Evolutionary conservation across 2,888 invertebrate species (phyloP), one percentile per base, ranked within the genome.

Genomic region (Colostygia pectinataria): DNA sequence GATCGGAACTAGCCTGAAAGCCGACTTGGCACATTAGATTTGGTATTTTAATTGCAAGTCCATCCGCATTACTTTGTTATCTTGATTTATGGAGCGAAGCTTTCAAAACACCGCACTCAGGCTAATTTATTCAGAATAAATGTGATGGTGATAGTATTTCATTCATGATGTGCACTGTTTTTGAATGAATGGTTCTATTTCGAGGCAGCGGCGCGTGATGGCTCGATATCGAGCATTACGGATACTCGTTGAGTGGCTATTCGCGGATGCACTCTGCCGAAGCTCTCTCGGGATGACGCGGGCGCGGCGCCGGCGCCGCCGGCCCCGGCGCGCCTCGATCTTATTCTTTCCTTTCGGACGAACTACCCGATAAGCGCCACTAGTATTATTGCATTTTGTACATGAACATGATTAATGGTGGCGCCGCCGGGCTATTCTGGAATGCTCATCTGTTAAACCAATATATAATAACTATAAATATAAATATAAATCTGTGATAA

Each of bases 61-160:
- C 77, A 85, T 87, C 80, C 79, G 79, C 84, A 87, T 87, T 80
- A 75, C 82, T 78, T 66, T 61, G 71, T 79, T 87, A 85, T 88
- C 85, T 83, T 83, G 81, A 85, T 82, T 80, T 76, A 88, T 84
- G 55, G 70, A 55, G 59, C 66, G 34, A 74, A 70, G 74, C 72
- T 76, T 75, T 73, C 76, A 80, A 74, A 79, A 74, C 74, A 75
- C 68, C 69, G 65, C 74, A 68, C 74, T 44, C n/a, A n/a, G 76
- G 68, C 69, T 80, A 67, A 77, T 85, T 78, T 75, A 72, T 67
- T 68, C 64, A 23, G 36, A 66, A 71, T 74, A 56, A 78, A 79
- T 71, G 68, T 65, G 52, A 60, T 42, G 63, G 69, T 58, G 70
- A 74, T 79, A 75, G 73, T 74, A 78, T 79, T 78, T 79, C 74